Evolutionary conservation across 2,113 vertebrate genomes (phyloP), one percentile per base, ranked within the genome.

Genomic region (Eleginops maclovinus): DNA sequence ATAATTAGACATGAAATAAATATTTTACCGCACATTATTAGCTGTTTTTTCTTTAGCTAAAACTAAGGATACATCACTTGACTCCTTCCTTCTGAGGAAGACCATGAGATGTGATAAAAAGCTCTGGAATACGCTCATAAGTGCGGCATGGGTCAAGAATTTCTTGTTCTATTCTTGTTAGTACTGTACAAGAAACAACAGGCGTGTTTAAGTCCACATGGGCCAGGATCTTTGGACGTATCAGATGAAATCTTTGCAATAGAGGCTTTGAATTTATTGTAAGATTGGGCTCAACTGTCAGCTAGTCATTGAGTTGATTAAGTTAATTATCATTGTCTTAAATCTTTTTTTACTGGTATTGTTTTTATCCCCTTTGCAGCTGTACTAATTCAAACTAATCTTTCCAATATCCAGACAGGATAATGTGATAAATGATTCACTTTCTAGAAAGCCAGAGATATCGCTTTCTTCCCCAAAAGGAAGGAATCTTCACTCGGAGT

Each of bases 381-480:
- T 46, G 8, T 16, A 31, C 5, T 59, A 19, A 36, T n/a, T 21
- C 5, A 70, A 77, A 60, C 15, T 50, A 56, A 85, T 77, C 7
- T 54, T 9, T 47, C 36, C 49, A 22, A 22, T 28, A 46, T 14
- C 46, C 62, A 36, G 55, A 50, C 70, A 50, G 10, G 43, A 82
- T 67, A 74, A 75, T 68, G 58, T 79, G 55, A 83, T 87, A 77
- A 88, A 81, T 62, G 58, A 73, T 81, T 85, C 75, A 65, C 77
- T 85, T 77, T 83, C n/a, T 54, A 78, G 59, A 74, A 90, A 79
- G 61, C 6, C 7, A 28, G 47, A 77, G 75, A 64, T 17, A 1
- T 11, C 31, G 15, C 26, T 56, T 63, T 77, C 60, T 70, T 51
- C 59, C 59, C 53, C 65, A 43, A 46, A 53, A n/a, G 28, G 26